Base-by-base conservation (phyloP, 2,113 vertebrate genomes). In the Catharus bicknelli region DNA sequence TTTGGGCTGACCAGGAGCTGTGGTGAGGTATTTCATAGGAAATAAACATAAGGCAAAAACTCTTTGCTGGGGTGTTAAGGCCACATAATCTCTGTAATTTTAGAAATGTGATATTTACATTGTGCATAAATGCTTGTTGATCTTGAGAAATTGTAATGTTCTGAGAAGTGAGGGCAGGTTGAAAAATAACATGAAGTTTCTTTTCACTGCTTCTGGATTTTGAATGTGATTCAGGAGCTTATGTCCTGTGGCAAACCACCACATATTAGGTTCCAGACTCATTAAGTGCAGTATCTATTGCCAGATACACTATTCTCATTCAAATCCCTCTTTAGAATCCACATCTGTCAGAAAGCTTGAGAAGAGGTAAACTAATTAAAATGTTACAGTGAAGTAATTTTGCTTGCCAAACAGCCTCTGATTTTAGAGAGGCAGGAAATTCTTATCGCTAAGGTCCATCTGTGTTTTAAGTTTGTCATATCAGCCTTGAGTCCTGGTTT, bases 301-400 rank as follows among this genome's bases (percentile, higher is more conserved):
- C 63, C 79, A 94, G 34, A 25, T 77, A 77, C 2, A 70, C 58
- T 22, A 29, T 58, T 83, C 19, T 69, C 54, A 45, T 69, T 89
- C 47, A 88, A 59, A 91, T 83, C 30, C 34, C 10, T 48, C 66
- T 89, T 72, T 83, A 55, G 90, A 85, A 51, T 73, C 47, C 27
- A 20, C 55, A 70, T 53, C 84, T 95, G 75, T 90, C 75, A 88
- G 70, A 87, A 94, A 67, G 51, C 67, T 90, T 77, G 50, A 53
- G 90, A 67, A 93, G 61, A 81, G n/a, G 26, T 86, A 70, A 88
- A 63, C 34, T 90, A 80, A 94, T 91, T 80, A 93, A 94, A 91
- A 83, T 67, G 43, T 91, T 94, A 47, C 78, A 83, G 11, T 88
- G 90, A 90, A 83, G 78, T 69, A 83, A 66, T 80, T 94, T 76